Percentiles rank a stretch among this genome's conserved stretches.
These are phyloP conservation scores for Ispidina lecontei DNA, from an alignment of 2,797 vertebrate species.

Conservation along the genomic window DNA sequence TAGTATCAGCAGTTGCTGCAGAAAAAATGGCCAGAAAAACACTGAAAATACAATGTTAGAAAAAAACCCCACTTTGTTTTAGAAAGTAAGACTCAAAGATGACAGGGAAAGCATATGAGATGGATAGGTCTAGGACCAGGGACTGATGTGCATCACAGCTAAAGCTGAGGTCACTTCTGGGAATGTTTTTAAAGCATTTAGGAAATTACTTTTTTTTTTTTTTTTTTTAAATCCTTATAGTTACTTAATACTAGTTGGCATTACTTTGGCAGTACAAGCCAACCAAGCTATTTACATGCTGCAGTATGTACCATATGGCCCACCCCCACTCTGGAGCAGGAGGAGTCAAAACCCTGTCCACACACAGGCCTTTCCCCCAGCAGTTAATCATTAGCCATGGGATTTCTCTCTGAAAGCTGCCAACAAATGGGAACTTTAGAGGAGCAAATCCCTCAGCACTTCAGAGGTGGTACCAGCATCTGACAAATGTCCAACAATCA, in stretches of 20 bases:
- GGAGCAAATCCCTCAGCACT: background rate
- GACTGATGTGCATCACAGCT: accelerated
- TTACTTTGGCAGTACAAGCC: background rate
- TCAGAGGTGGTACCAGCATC: background rate
- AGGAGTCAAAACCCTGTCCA: background rate
- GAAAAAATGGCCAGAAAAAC: background rate
- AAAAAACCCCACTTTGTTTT: background rate
- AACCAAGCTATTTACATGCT: background rate
- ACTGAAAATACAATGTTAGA: background rate
- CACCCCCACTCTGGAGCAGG: background rate
- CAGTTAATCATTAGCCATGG: background rate
- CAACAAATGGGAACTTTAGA: background rate
- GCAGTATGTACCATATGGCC: background rate
- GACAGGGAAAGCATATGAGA: background rate
- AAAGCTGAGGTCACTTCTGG: background rate
- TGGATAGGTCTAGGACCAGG: background rate
- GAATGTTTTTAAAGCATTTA: background rate
- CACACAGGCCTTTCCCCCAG: background rate
- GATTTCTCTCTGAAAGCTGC: background rate
- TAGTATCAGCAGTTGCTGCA: background rate
- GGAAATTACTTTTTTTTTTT: background rate
- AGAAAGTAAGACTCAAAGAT: background rate
- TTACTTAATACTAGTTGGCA: background rate
- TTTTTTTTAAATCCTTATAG: background rate
- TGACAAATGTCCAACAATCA: background rate